A percentile compares a stretch with the other conserved stretches of the same genome.
Conservation (phyloP, 1,140 invertebrate genomes). For the Halyomorpha halys region DNA sequence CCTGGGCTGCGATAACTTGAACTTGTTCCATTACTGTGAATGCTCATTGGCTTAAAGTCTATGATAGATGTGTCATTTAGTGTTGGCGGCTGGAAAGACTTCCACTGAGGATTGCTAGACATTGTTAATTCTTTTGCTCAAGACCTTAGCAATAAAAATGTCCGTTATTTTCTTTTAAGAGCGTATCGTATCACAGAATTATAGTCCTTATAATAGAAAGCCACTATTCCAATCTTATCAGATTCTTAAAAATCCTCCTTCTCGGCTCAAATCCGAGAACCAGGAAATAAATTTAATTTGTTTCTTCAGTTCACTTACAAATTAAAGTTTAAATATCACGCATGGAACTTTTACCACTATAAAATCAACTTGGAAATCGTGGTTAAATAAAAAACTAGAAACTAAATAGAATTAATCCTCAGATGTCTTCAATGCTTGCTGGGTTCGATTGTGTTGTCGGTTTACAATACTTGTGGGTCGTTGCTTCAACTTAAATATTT, state of each 20-base stretch:
- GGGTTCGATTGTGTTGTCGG: slow-evolving; percentile 57
- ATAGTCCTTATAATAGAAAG: slow-evolving; percentile 30
- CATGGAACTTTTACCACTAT: slow-evolving; percentile 7
- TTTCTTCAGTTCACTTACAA: not conserved
- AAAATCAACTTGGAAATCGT: slow-evolving; percentile 10
- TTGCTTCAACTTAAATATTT: slow-evolving; percentile 32
- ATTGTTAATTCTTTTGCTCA: slow-evolving; percentile 36
- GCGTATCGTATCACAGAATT: slow-evolving; percentile 32
- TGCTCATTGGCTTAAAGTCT: slow-evolving; percentile 52
- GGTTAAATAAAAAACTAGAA: slow-evolving; percentile 24
- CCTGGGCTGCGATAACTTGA: slow-evolving; percentile 45
- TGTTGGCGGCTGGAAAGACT: slow-evolving; percentile 75
- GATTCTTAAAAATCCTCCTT: slow-evolving; percentile 17
- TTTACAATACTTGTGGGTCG: slow-evolving; percentile 36
- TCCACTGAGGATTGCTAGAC: slow-evolving; percentile 85
- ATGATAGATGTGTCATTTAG: slow-evolving; percentile 57
- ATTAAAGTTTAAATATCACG: slow-evolving; percentile 7
- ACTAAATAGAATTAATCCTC: slow-evolving; percentile 51
- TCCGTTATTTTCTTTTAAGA: slow-evolving; percentile 9
- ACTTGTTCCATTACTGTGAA: slow-evolving; percentile 16
- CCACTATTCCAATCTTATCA: slow-evolving; percentile 26
- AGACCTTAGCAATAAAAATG: slow-evolving; percentile 4
- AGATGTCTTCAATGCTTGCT: slow-evolving; percentile 86
- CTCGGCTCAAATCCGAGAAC: not conserved
- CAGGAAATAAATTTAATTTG: not conserved